Base-by-base conservation (phyloP, 2,797 vertebrate species). In the Hipposideros larvatus region DNA sequence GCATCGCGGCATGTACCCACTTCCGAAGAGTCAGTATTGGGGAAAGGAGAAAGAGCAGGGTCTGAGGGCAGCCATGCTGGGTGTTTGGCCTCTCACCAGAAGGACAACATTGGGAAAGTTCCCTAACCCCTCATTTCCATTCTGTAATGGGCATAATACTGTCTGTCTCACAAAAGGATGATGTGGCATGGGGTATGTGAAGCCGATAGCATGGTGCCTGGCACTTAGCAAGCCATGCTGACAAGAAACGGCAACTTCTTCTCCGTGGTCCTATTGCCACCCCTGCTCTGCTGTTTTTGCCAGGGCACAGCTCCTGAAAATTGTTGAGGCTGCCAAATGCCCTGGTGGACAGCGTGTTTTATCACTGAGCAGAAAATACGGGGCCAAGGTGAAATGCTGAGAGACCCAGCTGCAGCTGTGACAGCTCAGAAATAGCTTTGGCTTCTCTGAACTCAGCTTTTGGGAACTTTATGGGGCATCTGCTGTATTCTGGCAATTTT, bases 381-480 rank as follows among this genome's bases (percentile, higher is more conserved):
- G 37, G 19, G 37, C 59, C 34, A 51, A 85, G 43, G 48, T 18
- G 48, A 92, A 78, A 85, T n/a, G 55, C 83, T 65, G 28, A 59
- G 79, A 31, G 71, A 78, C 57, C 5, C 82, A 31, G 21, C 22
- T 55, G 53, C 90, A 71, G 75, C 43, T 1, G 3, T 15, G 43
- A 61, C 55, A 34, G 61, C 94, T 80, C 48, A 2, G 43, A 92
- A 86, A 90, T 4, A 66, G 57, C 46, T 55, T 28, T 90, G 46
- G 55, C 21, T 79, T 78, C 80, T 48, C 65, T 66, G 53, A 92
- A 68, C 31, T 46, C 59, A 43, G 82, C 37, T 34, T 87, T 77
- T 0, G 0, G 14, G 34, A 63, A 28, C 53, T 37, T 68, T 7
- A 24, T 4, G 15, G 8, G 34, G 68, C 18, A 61, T 70, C 90